Evolutionary conservation across 2,888 invertebrate genomes (phyloP).

Genomic region (Mesopsocus fuscifrons): DNA sequence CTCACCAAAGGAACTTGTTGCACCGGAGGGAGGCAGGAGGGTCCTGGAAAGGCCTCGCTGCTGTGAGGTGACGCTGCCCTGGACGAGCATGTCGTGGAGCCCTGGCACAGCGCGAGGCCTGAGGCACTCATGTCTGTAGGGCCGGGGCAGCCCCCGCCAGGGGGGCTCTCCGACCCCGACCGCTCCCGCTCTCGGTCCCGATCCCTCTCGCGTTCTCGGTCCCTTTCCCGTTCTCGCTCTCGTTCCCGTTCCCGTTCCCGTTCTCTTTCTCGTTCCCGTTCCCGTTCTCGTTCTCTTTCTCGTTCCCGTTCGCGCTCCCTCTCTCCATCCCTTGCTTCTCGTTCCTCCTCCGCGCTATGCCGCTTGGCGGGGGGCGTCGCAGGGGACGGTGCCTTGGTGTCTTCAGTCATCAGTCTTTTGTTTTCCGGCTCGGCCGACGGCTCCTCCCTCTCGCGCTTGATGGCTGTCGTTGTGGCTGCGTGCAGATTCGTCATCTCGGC

Average conservation of each 20-base stretch:
- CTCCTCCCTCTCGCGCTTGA: conserved; percentile 12
- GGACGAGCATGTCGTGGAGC: conserved; percentile 15
- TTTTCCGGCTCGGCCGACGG: conserved; percentile 14
- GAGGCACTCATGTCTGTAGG: conserved; percentile 15
- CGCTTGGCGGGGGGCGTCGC: conserved; percentile 12
- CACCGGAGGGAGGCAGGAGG: conserved; percentile 69
- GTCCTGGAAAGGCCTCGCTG: conserved; percentile 54
- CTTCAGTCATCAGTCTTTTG: conserved; percentile 15
- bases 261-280: conserved; percentile 16
- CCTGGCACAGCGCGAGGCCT: conserved; percentile 14
- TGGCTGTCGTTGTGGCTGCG: conserved; percentile 27
- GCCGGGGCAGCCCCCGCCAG: conserved; percentile 13
- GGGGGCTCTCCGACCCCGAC: conserved; percentile 2
- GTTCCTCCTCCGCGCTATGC: conserved; percentile 17
- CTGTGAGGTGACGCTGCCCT: conserved; percentile 37
- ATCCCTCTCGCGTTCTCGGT: conserved; percentile 16
- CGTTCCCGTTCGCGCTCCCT: conserved; percentile 13
- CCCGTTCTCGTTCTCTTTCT: conserved; percentile 17
- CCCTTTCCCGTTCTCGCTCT: conserved; percentile 4
- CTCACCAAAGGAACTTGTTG: conserved; percentile 78
- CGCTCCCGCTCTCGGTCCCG: conserved; percentile 13
- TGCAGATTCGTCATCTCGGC: conserved; percentile 82
- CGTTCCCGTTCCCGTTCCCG: conserved; percentile 16
- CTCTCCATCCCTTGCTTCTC: conserved; percentile 12
- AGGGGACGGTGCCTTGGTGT: conserved; percentile 17